These are phyloP conservation scores for Acipenser ruthenus DNA, from an alignment of 2,797 vertebrate species.

Conservation along the genomic window DNA sequence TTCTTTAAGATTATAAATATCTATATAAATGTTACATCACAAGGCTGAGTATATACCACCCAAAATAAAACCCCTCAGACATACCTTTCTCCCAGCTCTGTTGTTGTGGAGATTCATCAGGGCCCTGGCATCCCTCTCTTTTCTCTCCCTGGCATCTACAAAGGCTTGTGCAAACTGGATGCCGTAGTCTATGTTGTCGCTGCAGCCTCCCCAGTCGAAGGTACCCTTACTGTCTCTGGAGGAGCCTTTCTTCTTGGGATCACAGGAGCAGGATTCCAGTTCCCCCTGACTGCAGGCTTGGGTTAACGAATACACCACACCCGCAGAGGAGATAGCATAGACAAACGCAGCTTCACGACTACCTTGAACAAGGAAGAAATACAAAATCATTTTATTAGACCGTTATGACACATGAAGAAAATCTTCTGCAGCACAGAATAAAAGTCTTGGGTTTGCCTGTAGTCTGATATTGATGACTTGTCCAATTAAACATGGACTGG, in stretches of 20 bases:
- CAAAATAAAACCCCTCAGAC: conserved; percentile 9
- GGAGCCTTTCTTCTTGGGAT: conserved; percentile 80
- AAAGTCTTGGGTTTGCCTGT: neutral
- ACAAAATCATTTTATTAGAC: neutral
- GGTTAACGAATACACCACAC: conserved; percentile 85
- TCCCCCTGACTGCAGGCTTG: conserved; percentile 91
- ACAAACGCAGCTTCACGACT: conserved; percentile 91
- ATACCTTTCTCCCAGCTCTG: conserved; percentile 85
- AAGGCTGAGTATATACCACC: too few species aligned
- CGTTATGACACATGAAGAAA: neutral
- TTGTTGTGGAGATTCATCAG: conserved; percentile 96
- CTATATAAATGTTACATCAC: too few species aligned
- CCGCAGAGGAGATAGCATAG: conserved; percentile 90
- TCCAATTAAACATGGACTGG: too few species aligned
- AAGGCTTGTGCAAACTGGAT: conserved; percentile 82
- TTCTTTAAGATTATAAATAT: too few species aligned
- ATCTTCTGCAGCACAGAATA: neutral
- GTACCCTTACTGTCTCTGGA: conserved; percentile 72
- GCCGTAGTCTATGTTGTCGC: conserved; percentile 87
- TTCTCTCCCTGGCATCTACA: conserved; percentile 83
- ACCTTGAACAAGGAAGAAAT: conserved; percentile 50
- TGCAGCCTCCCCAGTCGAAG: conserved; percentile 94
- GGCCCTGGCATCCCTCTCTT: conserved; percentile 79
- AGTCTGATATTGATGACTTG: too few species aligned
- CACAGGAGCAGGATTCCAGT: conserved; percentile 86